These are phyloP conservation scores for Babyrousa celebensis DNA, from an alignment of 2,797 vertebrate genomes.

Conservation along the genomic window DNA sequence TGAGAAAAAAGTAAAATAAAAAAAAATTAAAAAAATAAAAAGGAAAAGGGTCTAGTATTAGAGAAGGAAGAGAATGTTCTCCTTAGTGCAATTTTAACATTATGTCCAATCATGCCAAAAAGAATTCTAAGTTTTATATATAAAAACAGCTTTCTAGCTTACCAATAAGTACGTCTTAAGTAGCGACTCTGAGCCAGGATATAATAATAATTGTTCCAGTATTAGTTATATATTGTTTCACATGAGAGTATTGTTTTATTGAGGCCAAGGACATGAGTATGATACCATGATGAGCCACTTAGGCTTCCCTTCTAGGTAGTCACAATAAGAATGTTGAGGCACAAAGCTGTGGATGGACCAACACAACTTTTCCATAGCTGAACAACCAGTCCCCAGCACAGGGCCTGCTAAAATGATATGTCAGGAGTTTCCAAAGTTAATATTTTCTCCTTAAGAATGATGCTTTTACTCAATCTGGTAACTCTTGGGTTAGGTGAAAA, in stretches of 20 bases:
- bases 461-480: conserved; percentile 12
- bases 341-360: not conserved
- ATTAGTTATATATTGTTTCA: not conserved
- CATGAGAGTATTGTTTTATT: not conserved
- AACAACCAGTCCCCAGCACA: not conserved
- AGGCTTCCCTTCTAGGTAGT: not conserved
- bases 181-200: conserved; percentile 39
- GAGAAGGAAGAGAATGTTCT: conserved; percentile 52
- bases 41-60: conserved; percentile 54
- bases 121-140: not conserved
- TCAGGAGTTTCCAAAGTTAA: conserved; percentile 16
- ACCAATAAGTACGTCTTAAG: conserved; percentile 49
- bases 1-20: too few species aligned
- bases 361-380: not conserved
- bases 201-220: not conserved
- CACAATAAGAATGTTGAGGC: conserved; percentile 23
- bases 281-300: not conserved
- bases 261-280: not conserved
- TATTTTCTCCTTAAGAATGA: conserved; percentile 22
- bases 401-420: not conserved
- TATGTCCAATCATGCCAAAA: conserved; percentile 47
- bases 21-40: not conserved
- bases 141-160: conserved; percentile 41
- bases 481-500: not conserved
- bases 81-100: conserved; percentile 34